phyloP scores from a whole-genome alignment of 1,140 invertebrate species.

The Apocrypta bakeri region DNA sequence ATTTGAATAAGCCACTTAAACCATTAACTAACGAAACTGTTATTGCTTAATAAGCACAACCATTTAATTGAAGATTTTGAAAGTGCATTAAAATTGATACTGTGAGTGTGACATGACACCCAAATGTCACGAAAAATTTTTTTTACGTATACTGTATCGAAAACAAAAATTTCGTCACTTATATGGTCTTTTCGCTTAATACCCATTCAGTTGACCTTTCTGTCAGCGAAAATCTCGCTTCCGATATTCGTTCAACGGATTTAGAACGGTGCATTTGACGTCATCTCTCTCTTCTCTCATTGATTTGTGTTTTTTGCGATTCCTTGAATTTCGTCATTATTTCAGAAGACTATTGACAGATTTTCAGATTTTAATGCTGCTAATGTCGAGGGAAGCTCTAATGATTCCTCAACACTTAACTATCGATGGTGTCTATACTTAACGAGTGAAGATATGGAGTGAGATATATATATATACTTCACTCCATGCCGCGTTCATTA shows the following conservation, averaged over 20 bases:
- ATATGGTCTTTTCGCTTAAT: not conserved
- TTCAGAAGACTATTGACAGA: constrained; percentile 18
- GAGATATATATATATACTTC: too few species aligned
- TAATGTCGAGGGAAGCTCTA: constrained; percentile 1
- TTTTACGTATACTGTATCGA: too few species aligned
- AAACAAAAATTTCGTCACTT: not conserved
- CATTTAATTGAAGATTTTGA: too few species aligned
- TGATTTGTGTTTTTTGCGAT: not conserved
- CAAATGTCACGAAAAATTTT: too few species aligned
- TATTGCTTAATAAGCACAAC: not conserved
- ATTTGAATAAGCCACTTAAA: too few species aligned
- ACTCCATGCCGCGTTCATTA: too few species aligned
- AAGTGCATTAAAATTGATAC: too few species aligned
- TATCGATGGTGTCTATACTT: too few species aligned
- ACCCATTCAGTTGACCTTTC: not conserved
- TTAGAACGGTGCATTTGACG: constrained; percentile 12
- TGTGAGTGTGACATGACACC: too few species aligned
- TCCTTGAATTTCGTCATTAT: constrained; percentile 10
- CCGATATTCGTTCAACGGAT: constrained; percentile 1
- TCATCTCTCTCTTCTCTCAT: not conserved
- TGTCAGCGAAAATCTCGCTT: not conserved
- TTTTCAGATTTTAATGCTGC: constrained; percentile 11
- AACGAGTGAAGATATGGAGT: too few species aligned
- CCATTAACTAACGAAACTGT: too few species aligned
- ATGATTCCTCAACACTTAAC: not conserved